Evolutionary conservation across 2,888 invertebrate species (phyloP).

Genomic region (Agonopterix subpropinquella): DNA sequence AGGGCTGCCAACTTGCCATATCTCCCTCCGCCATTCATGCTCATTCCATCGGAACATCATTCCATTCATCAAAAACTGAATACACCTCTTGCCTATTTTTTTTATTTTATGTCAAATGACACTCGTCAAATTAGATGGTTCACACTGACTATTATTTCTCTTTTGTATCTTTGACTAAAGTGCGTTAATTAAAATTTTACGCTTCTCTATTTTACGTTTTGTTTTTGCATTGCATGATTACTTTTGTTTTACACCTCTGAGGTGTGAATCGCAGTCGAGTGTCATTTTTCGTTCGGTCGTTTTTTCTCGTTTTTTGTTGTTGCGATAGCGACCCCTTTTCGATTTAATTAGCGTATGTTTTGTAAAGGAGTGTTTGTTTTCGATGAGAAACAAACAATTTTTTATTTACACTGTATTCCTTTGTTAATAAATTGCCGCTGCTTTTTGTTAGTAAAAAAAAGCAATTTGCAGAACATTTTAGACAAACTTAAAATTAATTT

Average conservation of each 20-base stretch:
- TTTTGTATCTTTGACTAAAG: constrained; percentile 51
- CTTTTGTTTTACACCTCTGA: constrained; percentile 68
- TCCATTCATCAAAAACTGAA: constrained; percentile 40
- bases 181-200: constrained; percentile 71
- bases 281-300: constrained; percentile 34
- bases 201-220: constrained; percentile 31
- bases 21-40: constrained; percentile 36
- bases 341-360: constrained; percentile 45
- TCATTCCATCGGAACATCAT: constrained; percentile 46
- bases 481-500: too few species aligned
- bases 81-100: constrained; percentile 28
- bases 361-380: constrained; percentile 5
- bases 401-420: too few species aligned
- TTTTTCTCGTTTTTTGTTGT: too few species aligned
- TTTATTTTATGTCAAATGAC: constrained; percentile 44
- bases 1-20: neutral
- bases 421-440: too few species aligned
- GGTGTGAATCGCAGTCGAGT: constrained; percentile 58
- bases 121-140: constrained; percentile 64
- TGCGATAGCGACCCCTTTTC: constrained; percentile 27
- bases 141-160: constrained; percentile 54
- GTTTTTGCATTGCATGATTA: constrained; percentile 37
- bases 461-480: too few species aligned
- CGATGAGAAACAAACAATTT: too few species aligned
- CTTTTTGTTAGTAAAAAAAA: too few species aligned